Conservation (phyloP, 2,113 vertebrate genomes). For the Marmota monax region DNA sequence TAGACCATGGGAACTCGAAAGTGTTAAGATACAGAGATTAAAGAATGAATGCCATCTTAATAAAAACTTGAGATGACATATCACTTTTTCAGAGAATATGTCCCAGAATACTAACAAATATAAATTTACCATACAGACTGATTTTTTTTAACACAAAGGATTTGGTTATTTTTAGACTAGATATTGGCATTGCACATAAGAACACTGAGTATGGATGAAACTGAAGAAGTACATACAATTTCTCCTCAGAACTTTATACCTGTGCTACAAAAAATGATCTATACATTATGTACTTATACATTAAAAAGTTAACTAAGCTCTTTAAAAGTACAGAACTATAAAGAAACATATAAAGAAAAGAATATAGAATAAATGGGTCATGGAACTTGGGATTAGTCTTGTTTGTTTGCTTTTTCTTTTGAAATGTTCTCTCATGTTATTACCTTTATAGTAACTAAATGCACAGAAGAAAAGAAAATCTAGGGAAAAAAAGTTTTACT, state of each 20-base stretch:
- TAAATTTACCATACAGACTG: not conserved
- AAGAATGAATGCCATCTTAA: not conserved
- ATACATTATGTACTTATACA: not conserved
- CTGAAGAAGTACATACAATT: not conserved
- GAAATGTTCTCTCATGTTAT: slow-evolving; percentile 4
- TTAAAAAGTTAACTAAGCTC: not conserved
- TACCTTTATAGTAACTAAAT: slow-evolving; percentile 1
- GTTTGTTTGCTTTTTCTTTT: not conserved
- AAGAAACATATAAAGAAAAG: not conserved
- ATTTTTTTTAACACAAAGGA: not conserved
- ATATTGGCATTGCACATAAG: not conserved
- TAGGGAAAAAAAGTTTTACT: not conserved
- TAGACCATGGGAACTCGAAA: not conserved
- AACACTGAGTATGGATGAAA: not conserved
- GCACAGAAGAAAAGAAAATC: slow-evolving; percentile 2
- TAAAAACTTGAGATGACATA: not conserved
- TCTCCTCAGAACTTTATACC: not conserved
- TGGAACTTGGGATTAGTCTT: not conserved
- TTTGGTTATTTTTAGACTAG: not conserved
- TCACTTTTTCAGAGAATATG: not conserved
- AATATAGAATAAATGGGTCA: not conserved
- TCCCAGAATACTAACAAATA: not conserved
- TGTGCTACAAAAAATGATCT: not conserved
- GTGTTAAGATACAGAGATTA: not conserved
- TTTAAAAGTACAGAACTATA: not conserved